Evolutionary conservation across 2,113 vertebrate genomes (phyloP).

Genomic region (Pavo muticus): DNA sequence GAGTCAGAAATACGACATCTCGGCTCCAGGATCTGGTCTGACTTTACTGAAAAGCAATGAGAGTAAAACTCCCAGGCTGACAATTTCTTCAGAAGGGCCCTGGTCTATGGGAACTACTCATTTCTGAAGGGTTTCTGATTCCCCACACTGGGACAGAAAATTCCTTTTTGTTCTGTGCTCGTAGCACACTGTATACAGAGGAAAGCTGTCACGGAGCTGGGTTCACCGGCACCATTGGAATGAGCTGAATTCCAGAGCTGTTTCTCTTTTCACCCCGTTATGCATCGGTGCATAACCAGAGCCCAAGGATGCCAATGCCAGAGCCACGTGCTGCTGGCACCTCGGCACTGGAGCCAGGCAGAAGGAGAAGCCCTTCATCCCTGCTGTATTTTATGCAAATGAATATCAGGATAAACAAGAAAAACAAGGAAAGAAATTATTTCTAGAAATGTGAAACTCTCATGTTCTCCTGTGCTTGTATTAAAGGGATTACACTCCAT

Average conservation of each 20-base stretch:
- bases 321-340: background rate
- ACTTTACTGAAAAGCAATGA: background rate
- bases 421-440: conserved; percentile 70
- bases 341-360: background rate
- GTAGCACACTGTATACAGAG: background rate
- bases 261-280: background rate
- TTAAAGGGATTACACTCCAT: conserved; percentile 86
- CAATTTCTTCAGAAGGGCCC: background rate
- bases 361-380: background rate
- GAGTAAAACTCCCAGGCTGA: background rate
- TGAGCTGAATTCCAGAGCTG: background rate
- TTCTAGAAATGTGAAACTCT: conserved; percentile 71
- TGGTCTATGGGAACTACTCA: background rate
- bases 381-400: conserved; percentile 46
- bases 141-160: background rate
- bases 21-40: background rate
- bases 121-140: background rate
- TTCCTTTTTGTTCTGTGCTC: background rate
- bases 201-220: accelerated
- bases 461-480: conserved; percentile 73
- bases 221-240: accelerated
- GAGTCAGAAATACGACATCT: background rate
- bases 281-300: background rate
- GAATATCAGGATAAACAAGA: conserved; percentile 27
- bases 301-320: background rate